Evolutionary conservation across 2,797 vertebrate species (phyloP).

Genomic region (Macropus fuliginosus): DNA sequence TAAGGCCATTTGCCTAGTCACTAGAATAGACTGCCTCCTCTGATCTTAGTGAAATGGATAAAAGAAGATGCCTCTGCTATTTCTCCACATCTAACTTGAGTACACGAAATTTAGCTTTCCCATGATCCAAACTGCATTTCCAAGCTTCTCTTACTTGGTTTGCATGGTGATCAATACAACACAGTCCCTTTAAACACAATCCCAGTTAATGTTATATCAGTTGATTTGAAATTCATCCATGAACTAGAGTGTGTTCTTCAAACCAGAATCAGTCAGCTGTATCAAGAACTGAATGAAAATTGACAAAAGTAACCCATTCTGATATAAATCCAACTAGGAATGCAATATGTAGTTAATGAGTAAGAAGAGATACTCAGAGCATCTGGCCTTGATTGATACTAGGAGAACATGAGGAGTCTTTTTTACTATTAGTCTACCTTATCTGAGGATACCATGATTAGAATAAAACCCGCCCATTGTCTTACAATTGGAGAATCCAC

Average conservation of each 20-base stretch:
- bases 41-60: background rate
- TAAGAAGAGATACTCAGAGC: conserved; percentile 34
- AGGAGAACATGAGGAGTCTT: conserved; percentile 36
- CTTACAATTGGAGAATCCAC: background rate
- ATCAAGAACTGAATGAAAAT: background rate
- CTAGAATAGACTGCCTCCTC: background rate
- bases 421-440: background rate
- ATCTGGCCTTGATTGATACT: conserved; percentile 35
- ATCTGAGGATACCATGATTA: conserved; percentile 48
- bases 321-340: background rate
- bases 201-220: background rate
- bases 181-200: background rate
- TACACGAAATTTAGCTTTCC: conserved; percentile 7
- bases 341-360: background rate
- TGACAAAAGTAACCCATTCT: background rate
- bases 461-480: conserved; percentile 19
- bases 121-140: background rate
- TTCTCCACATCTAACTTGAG: background rate
- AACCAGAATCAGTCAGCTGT: background rate
- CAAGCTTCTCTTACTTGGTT: background rate
- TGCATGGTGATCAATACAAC: conserved; percentile 15
- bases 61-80: background rate
- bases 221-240: background rate
- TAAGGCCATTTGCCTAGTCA: conserved; percentile 14
- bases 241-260: background rate